Evolutionary conservation across 2,888 invertebrate genomes (phyloP).

Genomic region (Artemia sinica): DNA sequence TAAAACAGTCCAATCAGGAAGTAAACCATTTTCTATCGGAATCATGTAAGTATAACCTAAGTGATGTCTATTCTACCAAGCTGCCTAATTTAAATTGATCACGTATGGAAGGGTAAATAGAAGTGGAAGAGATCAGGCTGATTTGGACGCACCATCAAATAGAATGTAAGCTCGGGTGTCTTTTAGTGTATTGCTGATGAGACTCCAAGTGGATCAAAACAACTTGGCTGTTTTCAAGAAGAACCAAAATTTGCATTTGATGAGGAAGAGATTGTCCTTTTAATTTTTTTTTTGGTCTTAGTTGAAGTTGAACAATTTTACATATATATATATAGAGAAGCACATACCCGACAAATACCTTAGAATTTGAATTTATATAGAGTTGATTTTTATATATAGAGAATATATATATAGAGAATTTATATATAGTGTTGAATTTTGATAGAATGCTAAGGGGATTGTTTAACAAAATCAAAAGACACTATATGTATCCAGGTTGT

Average conservation of each 20-base stretch:
- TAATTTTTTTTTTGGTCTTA: slow-evolving; percentile 34
- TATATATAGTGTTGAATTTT: no score
- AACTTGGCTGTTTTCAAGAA: slow-evolving; percentile 97
- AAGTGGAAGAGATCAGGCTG: slow-evolving; percentile 89
- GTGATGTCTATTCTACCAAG: slow-evolving; percentile 53
- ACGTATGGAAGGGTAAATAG: slow-evolving; percentile 96
- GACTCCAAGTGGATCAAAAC: slow-evolving; percentile 92
- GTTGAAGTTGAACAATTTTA: no score
- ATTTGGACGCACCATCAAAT: slow-evolving; percentile 60
- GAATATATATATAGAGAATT: no score
- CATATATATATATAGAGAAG: no score
- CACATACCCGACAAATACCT: no score
- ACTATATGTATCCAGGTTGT: no score
- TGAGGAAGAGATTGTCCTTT: slow-evolving; percentile 95
- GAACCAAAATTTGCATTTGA: slow-evolving; percentile 84
- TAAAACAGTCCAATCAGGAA: no score
- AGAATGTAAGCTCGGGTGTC: slow-evolving; percentile 88
- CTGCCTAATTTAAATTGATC: slow-evolving; percentile 96
- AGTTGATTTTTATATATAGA: no score
- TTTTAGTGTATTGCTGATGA: slow-evolving; percentile 90
- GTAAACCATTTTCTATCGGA: no score
- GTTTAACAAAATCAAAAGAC: no score
- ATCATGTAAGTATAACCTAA: slow-evolving; percentile 61
- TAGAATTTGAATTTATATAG: no score
- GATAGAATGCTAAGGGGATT: no score